Evolutionary conservation across 1,140 invertebrate genomes (phyloP), one percentile per base, ranked within the genome.

Genomic region (Drosophila tsacasi): DNA sequence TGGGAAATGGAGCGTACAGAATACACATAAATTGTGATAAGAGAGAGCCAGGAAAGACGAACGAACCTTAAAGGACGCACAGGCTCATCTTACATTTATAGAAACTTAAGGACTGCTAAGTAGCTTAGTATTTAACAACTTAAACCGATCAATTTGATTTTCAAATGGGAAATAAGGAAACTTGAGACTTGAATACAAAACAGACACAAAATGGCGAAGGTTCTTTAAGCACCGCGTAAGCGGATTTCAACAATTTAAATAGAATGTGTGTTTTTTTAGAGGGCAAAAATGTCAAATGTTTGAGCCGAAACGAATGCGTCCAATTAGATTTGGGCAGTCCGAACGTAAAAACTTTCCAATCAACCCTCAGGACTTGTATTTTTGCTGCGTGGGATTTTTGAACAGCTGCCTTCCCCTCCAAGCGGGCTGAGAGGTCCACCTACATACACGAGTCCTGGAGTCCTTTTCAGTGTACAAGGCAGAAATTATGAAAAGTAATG

Each of bases 231-330:
- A 0, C 10, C 27, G 25, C 75, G 2, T 84, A 89, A 90, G 85
- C 85, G 60, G 85, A 73, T 90, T 90, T 82, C 47, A 46, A 79
- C 85, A 90, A 90, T 89, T 89, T 90, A 90, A 90, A 90, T 90
- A 90, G 85, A 76, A 85, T 32, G 27, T 63, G 65, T 61, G 57
- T 62, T 42, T 69, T 44, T 71, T 73, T 67, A 76, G 77, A 81
- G 84, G 81, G 75, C 81, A 89, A 81, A 74, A 81, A 85, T 84
- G 81, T 90, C 81, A 89, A 90, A 76, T 66, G 66, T 55, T 49
- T n/a, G 58, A 77, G 64, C 50, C 60, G 68, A 84, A 79, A 81
- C 69, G 77, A 76, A 65, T 58, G 49, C 61, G 64, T 58, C 81
- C 85, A 89, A 89, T 89, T 84, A 90, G 81, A 76, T 84, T 84